Base-by-base conservation (phyloP, 2,888 invertebrate genomes). In the Bellardia pandia region DNA sequence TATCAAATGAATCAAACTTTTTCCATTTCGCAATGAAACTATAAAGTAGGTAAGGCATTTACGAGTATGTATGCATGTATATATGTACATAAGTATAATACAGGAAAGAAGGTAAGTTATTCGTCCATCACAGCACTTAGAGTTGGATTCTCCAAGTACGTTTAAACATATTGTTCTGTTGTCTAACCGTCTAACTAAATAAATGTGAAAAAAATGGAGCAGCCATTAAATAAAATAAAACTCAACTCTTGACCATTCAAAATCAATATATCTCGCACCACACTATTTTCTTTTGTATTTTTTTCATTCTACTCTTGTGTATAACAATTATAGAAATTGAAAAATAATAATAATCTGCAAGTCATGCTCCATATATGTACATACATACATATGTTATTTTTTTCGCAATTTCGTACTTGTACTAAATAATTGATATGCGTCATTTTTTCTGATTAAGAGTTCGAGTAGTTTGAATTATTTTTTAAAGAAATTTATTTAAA, bases 321-420 rank as follows among this genome's bases (percentile, higher is more conserved):
- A 51, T 6, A 51, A 51, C 51, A 51, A 51, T 51, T 56, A 11
- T 56, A 23, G 23, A 23, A 51, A n/a, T 51, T 51, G 16, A 23
- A 56, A 23, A 23, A 56, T 45, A 45, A 45, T 45, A 56, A 56
- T 23, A 56, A 56, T 7, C 16, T n/a, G 13, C 51, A 51, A 51
- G n/a, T 51, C 51, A 51, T 51, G 51, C n/a, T 51, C 51, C 11
- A 45, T 51, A 5, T 45, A 45, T 51, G 23, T 23, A 23, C 1
- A 1, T 48, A 13, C 3, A 4, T 48, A 9, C 0, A 1, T 48
- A 8, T 48, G 7, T 48, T n/a, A n/a, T 51, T 51, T 51, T 14
- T 51, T 51, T 51, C 13, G 51, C 51, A 51, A 51, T 51, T 51
- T 51, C n/a, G n/a, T 51, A 51, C 51, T 51, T 51, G 51, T 51